Evolutionary conservation across 2,888 invertebrate genomes (phyloP).

Genomic region (Netelia virgata): DNA sequence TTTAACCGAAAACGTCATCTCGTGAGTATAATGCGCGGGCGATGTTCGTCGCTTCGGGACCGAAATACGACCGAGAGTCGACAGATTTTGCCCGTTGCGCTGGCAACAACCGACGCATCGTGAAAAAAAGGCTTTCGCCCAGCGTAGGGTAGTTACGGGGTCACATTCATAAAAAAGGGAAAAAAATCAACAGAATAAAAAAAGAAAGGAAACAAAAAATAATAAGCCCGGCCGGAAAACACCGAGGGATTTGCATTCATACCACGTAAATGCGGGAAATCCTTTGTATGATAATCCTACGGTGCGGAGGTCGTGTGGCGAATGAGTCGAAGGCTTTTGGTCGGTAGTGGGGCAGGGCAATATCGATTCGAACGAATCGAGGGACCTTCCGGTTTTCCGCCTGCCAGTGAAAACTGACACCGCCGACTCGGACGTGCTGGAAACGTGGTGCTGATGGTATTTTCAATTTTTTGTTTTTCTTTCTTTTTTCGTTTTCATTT

Average conservation of each 20-base stretch:
- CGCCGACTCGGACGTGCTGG: conserved; percentile 36
- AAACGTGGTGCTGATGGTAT: background rate
- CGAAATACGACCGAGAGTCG: conserved; percentile 39
- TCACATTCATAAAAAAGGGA: conserved; percentile 4
- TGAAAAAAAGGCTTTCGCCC: conserved; percentile 34
- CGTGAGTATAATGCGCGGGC: conserved; percentile 16
- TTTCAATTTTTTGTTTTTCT: conserved; percentile 7
- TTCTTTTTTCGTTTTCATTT: background rate
- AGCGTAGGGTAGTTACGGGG: conserved; percentile 38
- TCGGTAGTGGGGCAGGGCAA: conserved; percentile 62
- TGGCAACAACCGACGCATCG: conserved; percentile 23
- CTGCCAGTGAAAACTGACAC: conserved; percentile 73
- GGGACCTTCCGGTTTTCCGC: conserved; percentile 74
- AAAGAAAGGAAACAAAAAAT: conserved; percentile 55
- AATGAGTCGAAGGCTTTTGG: conserved; percentile 39
- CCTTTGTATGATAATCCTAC: conserved; percentile 79
- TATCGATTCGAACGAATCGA: conserved; percentile 79
- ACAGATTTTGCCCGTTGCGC: conserved; percentile 27
- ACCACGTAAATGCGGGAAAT: conserved; percentile 78
- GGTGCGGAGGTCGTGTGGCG: conserved; percentile 64
- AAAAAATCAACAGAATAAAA: conserved; percentile 62
- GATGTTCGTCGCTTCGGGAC: conserved; percentile 10
- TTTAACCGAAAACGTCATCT: background rate
- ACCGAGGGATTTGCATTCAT: conserved; percentile 76
- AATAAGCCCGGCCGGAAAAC: conserved; percentile 63